These are phyloP conservation scores for Leuciscus waleckii DNA, from an alignment of 2,797 vertebrate species.

Conservation along the genomic window DNA sequence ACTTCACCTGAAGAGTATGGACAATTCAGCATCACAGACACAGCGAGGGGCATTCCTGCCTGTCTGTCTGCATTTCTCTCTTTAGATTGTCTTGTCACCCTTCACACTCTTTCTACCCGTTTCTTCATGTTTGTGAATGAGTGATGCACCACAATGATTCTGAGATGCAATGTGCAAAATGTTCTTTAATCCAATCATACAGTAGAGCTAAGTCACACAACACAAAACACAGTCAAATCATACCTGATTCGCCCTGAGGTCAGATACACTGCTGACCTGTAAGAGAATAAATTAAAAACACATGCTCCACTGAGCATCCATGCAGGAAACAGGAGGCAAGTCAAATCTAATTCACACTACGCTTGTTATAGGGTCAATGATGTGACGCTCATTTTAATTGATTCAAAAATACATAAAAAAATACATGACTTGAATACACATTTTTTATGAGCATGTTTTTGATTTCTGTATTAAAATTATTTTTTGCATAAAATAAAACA, in stretches of 20 bases:
- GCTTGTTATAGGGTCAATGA: too few relatives aligned
- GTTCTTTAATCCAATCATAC: constrained; percentile 28
- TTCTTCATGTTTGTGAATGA: constrained; percentile 29
- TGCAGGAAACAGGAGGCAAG: constrained; percentile 9
- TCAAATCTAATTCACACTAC: background rate
- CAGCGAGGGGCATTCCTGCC: constrained; percentile 22
- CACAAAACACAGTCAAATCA: constrained; percentile 12
- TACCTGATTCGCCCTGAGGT: constrained; percentile 14
- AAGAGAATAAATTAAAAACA: constrained; percentile 29
- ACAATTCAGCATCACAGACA: constrained; percentile 23
- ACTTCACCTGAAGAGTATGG: constrained; percentile 10
- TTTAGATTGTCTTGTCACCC: constrained; percentile 30
- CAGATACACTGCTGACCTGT: constrained; percentile 36
- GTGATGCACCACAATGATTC: background rate
- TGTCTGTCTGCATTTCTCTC: constrained; percentile 33
- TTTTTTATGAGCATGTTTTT: too few relatives aligned
- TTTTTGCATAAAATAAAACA: too few relatives aligned
- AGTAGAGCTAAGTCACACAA: constrained; percentile 17
- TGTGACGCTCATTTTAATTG: too few relatives aligned
- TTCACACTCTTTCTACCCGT: constrained; percentile 9
- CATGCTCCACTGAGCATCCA: constrained; percentile 29
- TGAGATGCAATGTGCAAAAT: constrained; percentile 15
- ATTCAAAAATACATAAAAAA: too few relatives aligned
- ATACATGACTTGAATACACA: too few relatives aligned
- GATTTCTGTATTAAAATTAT: too few relatives aligned